Evolutionary conservation across 2,888 invertebrate species (phyloP), one percentile per base, ranked within the genome.

Genomic region (Ochropleura leucogaster): DNA sequence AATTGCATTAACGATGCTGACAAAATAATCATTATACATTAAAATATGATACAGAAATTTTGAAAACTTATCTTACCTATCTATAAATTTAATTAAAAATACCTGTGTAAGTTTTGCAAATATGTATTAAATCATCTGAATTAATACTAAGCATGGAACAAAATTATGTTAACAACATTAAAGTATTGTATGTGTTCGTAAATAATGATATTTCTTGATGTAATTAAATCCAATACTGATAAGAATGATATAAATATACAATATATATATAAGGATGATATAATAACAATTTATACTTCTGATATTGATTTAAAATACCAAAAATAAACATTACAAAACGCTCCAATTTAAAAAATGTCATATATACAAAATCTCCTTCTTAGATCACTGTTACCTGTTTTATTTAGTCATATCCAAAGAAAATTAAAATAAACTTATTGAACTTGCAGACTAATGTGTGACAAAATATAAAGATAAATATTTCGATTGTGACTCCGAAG

Each of bases 251-350:
- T 85, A 87, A 87, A 84, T 86, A 89, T 86, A 90, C 85, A 89
- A 88, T 90, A 92, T 91, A 93, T 93, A 93, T 59, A 40, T 59
- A 59, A 59, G 57, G 16, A 40, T 16, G 16, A 94, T 93, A 94
- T 93, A 94, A 89, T 92, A 95, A 95, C 93, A 95, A 94, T 93
- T 91, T 92, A 93, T 92, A 93, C 81, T 92, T 93, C 90, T 92
- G 92, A 91, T 90, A 93, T 89, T 93, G 92, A 92, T 92, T 91
- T 90, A 91, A 88, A 93, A 90, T 92, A 93, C 89, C 85, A 87
- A 86, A 79, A 92, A 93, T 92, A 90, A 91, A 90, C 88, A 85
- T 90, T 91, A 89, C 85, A 89, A 90, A 91, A 90, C 78, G 85
- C 84, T 89, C 85, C 87, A 91, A 92, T 92, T 90, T 90, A 90